phyloP scores from a whole-genome alignment of 2,113 vertebrate species.

The Toxotes chatareus region DNA sequence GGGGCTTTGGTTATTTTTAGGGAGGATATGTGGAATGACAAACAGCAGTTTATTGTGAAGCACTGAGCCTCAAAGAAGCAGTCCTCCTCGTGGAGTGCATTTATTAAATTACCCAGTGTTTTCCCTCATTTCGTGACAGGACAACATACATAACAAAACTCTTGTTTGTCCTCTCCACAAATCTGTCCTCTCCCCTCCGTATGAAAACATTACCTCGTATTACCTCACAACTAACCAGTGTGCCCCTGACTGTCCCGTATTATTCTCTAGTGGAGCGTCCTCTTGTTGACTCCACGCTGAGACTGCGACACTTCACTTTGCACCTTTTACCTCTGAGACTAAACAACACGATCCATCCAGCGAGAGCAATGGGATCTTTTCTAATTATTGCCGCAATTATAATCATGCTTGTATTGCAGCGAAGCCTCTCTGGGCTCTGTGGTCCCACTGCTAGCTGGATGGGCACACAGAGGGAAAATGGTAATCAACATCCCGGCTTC shows the following conservation, averaged over 20 bases:
- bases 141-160: background rate
- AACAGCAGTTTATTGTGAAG: constrained; percentile 12
- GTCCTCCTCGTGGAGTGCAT: background rate
- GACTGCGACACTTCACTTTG: constrained; percentile 64
- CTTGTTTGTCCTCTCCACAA: background rate
- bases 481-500: constrained; percentile 70
- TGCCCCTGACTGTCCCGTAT: constrained; percentile 6
- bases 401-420: constrained; percentile 73
- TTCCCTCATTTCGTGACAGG: background rate
- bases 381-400: constrained; percentile 82
- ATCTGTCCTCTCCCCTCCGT: background rate
- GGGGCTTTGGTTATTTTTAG: constrained; percentile 16
- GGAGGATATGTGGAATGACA: constrained; percentile 33
- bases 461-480: constrained; percentile 59
- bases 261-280: background rate
- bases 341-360: constrained; percentile 65
- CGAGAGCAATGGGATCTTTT: constrained; percentile 69
- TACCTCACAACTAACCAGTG: background rate
- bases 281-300: constrained; percentile 44
- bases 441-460: constrained; percentile 62
- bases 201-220: constrained; percentile 8
- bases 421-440: constrained; percentile 54
- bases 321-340: constrained; percentile 74
- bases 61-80: constrained; percentile 7
- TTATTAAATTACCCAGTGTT: constrained; percentile 19